Evolutionary conservation across 2,888 invertebrate genomes (phyloP).

Genomic region (Sarcophaga subvicina): DNA sequence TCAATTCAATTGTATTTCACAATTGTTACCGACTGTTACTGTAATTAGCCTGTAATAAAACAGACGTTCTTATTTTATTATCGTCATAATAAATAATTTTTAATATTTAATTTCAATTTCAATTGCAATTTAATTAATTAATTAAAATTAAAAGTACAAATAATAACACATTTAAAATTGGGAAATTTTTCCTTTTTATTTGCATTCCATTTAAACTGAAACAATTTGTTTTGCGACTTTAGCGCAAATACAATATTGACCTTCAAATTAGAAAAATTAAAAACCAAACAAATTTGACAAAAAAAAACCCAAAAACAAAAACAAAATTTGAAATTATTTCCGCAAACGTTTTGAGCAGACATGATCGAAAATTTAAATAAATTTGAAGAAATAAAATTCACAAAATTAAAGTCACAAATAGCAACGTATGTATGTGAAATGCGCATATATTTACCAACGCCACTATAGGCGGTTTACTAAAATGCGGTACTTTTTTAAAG

Average conservation of each 20-base stretch:
- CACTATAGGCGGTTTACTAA: background rate
- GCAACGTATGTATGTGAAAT: constrained; percentile 1
- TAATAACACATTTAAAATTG: background rate
- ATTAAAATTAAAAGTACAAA: background rate
- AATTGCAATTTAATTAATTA: background rate
- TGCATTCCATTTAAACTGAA: constrained; percentile 10
- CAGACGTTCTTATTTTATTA: too few relatives aligned
- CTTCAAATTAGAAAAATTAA: constrained; percentile 64
- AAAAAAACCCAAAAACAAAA: constrained; percentile 63
- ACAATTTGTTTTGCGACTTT: constrained; percentile 16
- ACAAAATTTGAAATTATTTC: constrained; percentile 75
- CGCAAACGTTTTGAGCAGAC: constrained; percentile 76
- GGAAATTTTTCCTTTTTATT: constrained; percentile 12
- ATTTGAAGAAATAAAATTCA: constrained; percentile 28
- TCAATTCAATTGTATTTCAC: too few relatives aligned
- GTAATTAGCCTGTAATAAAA: too few relatives aligned
- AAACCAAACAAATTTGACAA: constrained; percentile 41
- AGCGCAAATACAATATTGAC: constrained; percentile 74
- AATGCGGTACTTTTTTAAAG: background rate
- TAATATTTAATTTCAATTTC: background rate
- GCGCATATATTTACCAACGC: constrained; percentile 28
- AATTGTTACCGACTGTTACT: too few relatives aligned
- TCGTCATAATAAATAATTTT: background rate
- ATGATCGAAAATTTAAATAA: constrained; percentile 72
- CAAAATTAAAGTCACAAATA: constrained; percentile 10